phyloP scores from a whole-genome alignment of 2,113 vertebrate genomes.

The Osmerus eperlanus region DNA sequence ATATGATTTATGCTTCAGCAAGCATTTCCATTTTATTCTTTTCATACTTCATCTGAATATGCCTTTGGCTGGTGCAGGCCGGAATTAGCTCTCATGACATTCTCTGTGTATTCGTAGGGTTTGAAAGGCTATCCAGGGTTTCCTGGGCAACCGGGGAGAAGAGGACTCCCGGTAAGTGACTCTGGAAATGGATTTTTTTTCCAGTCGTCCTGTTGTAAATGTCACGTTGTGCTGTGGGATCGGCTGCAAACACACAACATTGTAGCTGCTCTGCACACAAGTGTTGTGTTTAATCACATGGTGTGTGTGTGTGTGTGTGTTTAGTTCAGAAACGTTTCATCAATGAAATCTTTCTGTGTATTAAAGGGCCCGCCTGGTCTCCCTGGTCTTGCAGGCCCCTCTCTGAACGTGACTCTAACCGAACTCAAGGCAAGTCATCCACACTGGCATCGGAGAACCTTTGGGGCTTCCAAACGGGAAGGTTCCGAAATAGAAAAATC shows the following conservation, averaged over 20 bases:
- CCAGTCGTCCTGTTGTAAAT: too few relatives aligned
- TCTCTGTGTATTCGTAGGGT: slow-evolving; percentile 65
- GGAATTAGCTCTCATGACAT: background rate
- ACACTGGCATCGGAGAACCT: background rate
- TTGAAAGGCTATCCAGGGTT: slow-evolving; percentile 79
- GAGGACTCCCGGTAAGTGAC: slow-evolving; percentile 73
- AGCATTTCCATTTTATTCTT: background rate
- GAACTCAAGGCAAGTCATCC: slow-evolving; percentile 71
- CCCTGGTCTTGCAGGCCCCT: slow-evolving; percentile 71
- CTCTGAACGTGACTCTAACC: slow-evolving; percentile 65
- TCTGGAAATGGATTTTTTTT: background rate
- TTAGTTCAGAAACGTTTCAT: background rate
- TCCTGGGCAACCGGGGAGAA: slow-evolving; percentile 69
- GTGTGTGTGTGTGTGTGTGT: too few relatives aligned
- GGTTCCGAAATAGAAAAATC: background rate
- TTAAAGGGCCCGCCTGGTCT: slow-evolving; percentile 77
- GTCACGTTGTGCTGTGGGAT: too few relatives aligned
- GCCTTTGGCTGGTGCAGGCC: background rate
- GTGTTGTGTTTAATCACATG: too few relatives aligned
- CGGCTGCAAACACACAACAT: too few relatives aligned
- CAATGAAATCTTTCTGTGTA: background rate
- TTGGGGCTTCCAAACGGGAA: background rate
- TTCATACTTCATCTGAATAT: background rate
- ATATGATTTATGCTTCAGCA: background rate
- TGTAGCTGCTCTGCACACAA: too few relatives aligned